phyloP scores from a whole-genome alignment of 1,140 invertebrate species.

The Sminthurinus signatus region DNA sequence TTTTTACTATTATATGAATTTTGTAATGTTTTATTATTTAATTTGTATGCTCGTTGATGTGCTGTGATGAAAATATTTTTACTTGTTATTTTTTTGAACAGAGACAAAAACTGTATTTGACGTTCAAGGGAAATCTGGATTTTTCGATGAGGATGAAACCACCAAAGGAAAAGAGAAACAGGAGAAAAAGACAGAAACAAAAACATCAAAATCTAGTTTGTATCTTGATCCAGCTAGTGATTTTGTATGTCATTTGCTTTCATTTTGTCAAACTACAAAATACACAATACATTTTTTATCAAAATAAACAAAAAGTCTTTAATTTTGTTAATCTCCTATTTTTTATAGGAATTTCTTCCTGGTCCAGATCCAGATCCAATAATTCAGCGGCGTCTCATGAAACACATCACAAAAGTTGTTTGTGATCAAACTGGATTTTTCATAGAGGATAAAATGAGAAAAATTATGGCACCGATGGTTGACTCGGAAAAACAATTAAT shows the following conservation, averaged over 20 bases:
- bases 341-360: conserved; percentile 5
- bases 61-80: no score
- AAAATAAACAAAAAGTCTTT: neutral
- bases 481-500: conserved; percentile 26
- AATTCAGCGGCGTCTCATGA: conserved; percentile 22
- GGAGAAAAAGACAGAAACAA: no score
- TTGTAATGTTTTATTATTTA: no score
- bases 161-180: no score
- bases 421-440: conserved; percentile 35
- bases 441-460: conserved; percentile 31
- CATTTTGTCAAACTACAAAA: neutral
- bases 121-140: no score
- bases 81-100: no score
- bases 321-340: neutral
- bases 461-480: conserved; percentile 21
- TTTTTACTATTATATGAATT: no score
- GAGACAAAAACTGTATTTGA: no score
- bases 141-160: no score
- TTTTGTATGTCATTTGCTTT: neutral
- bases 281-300: neutral
- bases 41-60: no score
- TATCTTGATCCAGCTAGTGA: conserved; percentile 4
- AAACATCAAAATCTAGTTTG: neutral
- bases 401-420: conserved; percentile 27
- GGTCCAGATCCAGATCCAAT: conserved; percentile 21